Conservation (phyloP, 2,797 vertebrate species). For the Australoheros facetus region DNA sequence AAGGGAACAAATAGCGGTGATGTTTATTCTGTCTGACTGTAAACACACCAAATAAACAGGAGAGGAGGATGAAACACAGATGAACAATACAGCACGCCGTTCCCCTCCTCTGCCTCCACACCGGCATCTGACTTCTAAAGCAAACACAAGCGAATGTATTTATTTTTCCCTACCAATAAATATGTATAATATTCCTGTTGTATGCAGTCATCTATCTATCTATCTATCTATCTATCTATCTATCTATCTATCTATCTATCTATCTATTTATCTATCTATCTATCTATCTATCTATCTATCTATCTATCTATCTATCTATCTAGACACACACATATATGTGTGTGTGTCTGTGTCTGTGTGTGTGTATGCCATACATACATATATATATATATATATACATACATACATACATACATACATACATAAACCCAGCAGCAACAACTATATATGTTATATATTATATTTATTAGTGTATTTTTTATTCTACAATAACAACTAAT, state of each 20-base stretch:
- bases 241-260: too few relatives aligned
- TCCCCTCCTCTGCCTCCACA: neutral
- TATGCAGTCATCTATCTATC: too few relatives aligned
- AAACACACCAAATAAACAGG: constrained; percentile 53
- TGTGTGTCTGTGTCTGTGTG: neutral
- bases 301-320: too few relatives aligned
- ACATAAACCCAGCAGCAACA: too few relatives aligned
- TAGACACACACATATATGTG: neutral
- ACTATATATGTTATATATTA: too few relatives aligned
- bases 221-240: too few relatives aligned
- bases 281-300: too few relatives aligned
- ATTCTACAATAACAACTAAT: neutral
- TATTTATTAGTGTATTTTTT: neutral
- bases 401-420: neutral
- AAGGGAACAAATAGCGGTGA: constrained; percentile 58
- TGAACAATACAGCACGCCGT: neutral
- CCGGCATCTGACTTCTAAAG: neutral
- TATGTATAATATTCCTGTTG: too few relatives aligned
- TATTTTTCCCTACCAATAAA: neutral
- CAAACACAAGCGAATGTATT: neutral
- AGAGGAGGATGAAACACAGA: constrained; percentile 22
- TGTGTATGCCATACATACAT: too few relatives aligned
- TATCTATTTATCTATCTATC: too few relatives aligned
- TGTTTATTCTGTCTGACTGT: constrained; percentile 56
- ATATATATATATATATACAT: too few relatives aligned